Evolutionary conservation across 2,797 vertebrate genomes (phyloP).

Genomic region (Esox lucius): DNA sequence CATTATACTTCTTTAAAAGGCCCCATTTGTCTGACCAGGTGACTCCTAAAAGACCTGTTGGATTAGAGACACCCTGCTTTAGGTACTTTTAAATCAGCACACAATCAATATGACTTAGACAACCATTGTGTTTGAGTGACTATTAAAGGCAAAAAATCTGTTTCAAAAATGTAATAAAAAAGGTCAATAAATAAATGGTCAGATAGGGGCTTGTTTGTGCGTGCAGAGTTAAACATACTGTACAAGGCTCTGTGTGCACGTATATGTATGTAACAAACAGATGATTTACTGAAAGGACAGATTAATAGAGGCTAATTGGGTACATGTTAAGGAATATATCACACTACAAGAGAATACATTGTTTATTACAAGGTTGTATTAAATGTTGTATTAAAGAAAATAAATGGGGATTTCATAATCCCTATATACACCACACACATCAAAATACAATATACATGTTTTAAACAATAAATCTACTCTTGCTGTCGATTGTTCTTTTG

Average conservation of each 20-base stretch:
- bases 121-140: slow-evolving; percentile 70
- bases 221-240: background rate
- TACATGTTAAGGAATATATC: background rate
- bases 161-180: slow-evolving; percentile 50
- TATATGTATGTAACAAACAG: background rate
- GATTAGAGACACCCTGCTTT: slow-evolving; percentile 83
- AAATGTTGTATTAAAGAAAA: background rate
- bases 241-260: background rate
- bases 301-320: background rate
- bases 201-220: background rate
- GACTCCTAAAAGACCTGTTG: slow-evolving; percentile 95
- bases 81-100: slow-evolving; percentile 87
- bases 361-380: background rate
- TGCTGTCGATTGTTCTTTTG: too few relatives aligned
- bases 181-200: slow-evolving; percentile 16
- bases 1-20: slow-evolving; percentile 97
- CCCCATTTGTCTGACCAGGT: slow-evolving; percentile 98
- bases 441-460: too few relatives aligned
- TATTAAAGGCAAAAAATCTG: slow-evolving; percentile 73
- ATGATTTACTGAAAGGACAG: background rate
- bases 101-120: slow-evolving; percentile 78
- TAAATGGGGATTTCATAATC: background rate
- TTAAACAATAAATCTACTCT: too few relatives aligned
- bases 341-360: background rate
- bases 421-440: too few relatives aligned